These are phyloP conservation scores for Vipera latastei DNA, from an alignment of 2,797 vertebrate genomes.

Conservation along the genomic window DNA sequence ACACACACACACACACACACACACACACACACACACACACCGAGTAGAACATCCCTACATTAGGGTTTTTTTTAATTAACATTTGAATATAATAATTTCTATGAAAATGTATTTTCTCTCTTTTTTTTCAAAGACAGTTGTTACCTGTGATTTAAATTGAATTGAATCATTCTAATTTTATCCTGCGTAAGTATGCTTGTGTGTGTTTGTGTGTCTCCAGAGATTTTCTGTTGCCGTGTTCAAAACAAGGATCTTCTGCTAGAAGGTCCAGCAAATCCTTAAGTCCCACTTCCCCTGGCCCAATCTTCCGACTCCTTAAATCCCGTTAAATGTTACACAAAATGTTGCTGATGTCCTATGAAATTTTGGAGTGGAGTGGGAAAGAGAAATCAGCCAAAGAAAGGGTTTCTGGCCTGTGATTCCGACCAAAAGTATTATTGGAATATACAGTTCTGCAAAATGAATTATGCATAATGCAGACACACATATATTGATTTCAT, in stretches of 20 bases:
- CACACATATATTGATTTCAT: background rate
- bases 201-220: background rate
- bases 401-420: background rate
- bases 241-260: background rate
- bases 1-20: background rate
- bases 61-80: background rate
- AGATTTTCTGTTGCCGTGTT: conserved; percentile 39
- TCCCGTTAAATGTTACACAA: background rate
- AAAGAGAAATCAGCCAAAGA: background rate
- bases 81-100: background rate
- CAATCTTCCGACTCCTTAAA: background rate
- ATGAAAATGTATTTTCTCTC: background rate
- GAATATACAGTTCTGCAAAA: background rate
- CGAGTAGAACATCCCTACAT: conserved; percentile 23
- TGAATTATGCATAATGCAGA: background rate
- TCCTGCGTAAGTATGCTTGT: conserved; percentile 45
- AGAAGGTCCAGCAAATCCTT: background rate
- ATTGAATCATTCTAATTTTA: conserved; percentile 62
- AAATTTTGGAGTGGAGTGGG: background rate
- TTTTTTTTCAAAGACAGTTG: background rate
- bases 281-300: background rate
- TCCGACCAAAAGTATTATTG: conserved; percentile 33
- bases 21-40: conserved; percentile 33
- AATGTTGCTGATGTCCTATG: background rate
- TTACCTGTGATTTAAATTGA: conserved; percentile 63